phyloP scores from a whole-genome alignment of 2,797 vertebrate genomes.

The Sandelia bainsii region DNA sequence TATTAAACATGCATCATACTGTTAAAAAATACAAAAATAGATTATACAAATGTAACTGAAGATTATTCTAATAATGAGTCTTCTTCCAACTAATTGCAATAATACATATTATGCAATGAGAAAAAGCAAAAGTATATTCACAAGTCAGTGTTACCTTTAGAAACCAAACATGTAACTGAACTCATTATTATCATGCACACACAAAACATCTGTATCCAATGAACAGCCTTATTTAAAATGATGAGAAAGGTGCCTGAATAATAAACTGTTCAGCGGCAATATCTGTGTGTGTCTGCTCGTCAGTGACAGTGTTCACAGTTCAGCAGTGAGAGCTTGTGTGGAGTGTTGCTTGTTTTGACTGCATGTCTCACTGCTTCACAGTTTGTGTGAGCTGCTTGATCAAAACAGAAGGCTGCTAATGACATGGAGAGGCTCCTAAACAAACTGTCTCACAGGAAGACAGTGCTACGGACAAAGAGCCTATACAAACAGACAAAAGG shows the following conservation, averaged over 20 bases:
- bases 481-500: slow-evolving; percentile 18
- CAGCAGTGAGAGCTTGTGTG: slow-evolving; percentile 9
- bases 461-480: slow-evolving; percentile 31
- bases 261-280: neutral
- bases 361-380: slow-evolving; percentile 34
- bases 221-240: neutral
- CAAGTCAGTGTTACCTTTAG: neutral
- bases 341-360: slow-evolving; percentile 50
- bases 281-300: slow-evolving; percentile 4
- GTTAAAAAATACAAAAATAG: neutral
- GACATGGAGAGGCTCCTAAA: slow-evolving; percentile 56
- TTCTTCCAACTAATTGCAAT: slow-evolving; percentile 5
- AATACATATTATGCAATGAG: neutral
- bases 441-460: slow-evolving; percentile 36
- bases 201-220: neutral
- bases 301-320: slow-evolving; percentile 36
- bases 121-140: neutral
- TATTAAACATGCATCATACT: too few relatives aligned
- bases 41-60: slow-evolving; percentile 4
- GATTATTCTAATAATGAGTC: neutral
- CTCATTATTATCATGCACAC: neutral
- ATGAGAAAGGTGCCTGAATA: neutral
- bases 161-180: neutral
- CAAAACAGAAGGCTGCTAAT: slow-evolving; percentile 58
- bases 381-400: slow-evolving; percentile 47